Percentiles rank a stretch among this genome's conserved stretches.
phyloP scores from a whole-genome alignment of 2,113 vertebrate species.

The Sapayoa aenigma region DNA sequence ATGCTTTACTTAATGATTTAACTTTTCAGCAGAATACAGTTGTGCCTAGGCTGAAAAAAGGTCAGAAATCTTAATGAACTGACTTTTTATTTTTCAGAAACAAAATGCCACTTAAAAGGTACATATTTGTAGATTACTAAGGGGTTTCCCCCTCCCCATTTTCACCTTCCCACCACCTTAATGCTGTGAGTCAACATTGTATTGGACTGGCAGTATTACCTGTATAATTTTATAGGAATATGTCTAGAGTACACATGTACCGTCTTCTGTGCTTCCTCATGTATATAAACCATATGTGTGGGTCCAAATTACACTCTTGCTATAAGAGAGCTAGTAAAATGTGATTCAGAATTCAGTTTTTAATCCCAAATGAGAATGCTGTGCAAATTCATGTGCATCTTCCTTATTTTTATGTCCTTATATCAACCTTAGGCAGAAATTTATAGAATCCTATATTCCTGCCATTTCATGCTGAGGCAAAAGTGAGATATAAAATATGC shows the following conservation, averaged over 20 bases:
- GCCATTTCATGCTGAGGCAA: background rate
- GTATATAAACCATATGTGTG: background rate
- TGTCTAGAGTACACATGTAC: background rate
- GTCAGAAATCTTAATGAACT: background rate
- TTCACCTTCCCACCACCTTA: rapidly evolving
- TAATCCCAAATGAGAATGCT: background rate
- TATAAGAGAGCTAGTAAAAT: background rate
- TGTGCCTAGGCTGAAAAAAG: background rate
- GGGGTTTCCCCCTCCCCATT: background rate
- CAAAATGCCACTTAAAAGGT: background rate
- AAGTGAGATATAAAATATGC: background rate
- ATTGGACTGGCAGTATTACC: background rate
- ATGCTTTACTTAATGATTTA: background rate
- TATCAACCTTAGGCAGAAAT: background rate
- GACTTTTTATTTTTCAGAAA: background rate
- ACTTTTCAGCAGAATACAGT: background rate
- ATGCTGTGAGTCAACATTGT: background rate
- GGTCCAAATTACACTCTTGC: background rate
- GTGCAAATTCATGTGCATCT: background rate
- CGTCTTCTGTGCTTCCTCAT: background rate
- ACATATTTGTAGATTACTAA: background rate
- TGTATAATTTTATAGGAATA: background rate
- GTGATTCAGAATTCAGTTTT: background rate
- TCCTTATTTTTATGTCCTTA: background rate
- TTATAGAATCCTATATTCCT: background rate